These are phyloP conservation scores for Leptobrachium ailaonicum DNA, from an alignment of 2,113 vertebrate species.

Conservation along the genomic window DNA sequence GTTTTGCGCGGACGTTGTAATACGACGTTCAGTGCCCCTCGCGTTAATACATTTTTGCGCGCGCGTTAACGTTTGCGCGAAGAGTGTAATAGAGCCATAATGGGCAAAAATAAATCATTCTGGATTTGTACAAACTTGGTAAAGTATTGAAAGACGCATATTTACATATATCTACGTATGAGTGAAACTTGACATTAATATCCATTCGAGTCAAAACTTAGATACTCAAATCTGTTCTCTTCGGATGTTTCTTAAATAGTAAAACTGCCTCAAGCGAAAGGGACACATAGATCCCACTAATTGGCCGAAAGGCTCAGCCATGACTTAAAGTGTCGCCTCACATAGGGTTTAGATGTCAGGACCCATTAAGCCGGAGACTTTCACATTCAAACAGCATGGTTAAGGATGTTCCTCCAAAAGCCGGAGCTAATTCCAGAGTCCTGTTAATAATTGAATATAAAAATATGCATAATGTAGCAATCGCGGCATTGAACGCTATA, in stretches of 20 bases:
- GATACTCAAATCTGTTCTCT: not conserved
- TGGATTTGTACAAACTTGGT: no score
- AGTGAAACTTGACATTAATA: not conserved
- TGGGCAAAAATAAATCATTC: no score
- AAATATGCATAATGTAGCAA: conserved; percentile 4
- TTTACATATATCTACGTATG: not conserved
- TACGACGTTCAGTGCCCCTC: no score
- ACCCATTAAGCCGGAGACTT: not conserved
- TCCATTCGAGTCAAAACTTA: not conserved
- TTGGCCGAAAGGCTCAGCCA: conserved; percentile 2
- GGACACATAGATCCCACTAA: not conserved
- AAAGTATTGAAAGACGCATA: no score
- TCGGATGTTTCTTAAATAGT: conserved; percentile 1
- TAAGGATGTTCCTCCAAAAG: not conserved
- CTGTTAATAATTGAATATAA: conserved; percentile 17
- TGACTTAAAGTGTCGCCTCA: conserved; percentile 9
- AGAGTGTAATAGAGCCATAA: no score
- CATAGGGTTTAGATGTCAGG: conserved; percentile 10
- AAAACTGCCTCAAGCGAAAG: not conserved
- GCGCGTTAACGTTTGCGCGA: no score
- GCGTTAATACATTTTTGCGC: no score
- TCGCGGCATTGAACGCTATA: not conserved
- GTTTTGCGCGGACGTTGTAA: no score
- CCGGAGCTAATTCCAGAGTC: not conserved
- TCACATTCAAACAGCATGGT: not conserved